A percentile compares a stretch with the other conserved stretches of the same genome.
phyloP scores from a whole-genome alignment of 2,113 vertebrate species.

The Ageneiosus marmoratus region DNA sequence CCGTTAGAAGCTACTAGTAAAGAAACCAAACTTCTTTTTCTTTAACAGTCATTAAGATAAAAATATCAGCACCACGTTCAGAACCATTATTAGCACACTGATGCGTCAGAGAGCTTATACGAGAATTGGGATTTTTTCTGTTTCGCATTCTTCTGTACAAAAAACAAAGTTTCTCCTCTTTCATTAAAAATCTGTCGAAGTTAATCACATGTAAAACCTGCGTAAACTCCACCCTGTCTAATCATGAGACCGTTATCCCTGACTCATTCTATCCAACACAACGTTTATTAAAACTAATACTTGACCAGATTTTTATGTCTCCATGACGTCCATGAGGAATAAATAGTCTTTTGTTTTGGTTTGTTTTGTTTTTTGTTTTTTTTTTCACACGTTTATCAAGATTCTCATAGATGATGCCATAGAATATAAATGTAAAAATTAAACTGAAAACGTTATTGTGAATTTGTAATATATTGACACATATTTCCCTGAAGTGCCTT shows the following conservation, averaged over 20 bases:
- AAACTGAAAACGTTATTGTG: no score
- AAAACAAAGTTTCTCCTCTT: background rate
- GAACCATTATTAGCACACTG: no score
- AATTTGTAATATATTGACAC: no score
- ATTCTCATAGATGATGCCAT: background rate
- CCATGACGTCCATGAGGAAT: background rate
- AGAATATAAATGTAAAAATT: background rate
- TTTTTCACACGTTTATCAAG: background rate
- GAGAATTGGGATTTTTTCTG: background rate
- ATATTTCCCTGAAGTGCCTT: no score
- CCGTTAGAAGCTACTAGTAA: background rate
- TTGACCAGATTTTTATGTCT: background rate
- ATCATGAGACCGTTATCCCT: background rate
- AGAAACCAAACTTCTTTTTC: no score
- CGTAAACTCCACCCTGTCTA: background rate
- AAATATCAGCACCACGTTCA: background rate
- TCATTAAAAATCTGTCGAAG: background rate
- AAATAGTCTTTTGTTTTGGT: background rate
- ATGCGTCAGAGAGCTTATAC: background rate
- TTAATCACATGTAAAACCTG: background rate
- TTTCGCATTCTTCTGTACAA: background rate
- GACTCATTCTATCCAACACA: background rate
- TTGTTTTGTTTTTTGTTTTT: no score
- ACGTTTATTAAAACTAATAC: background rate
- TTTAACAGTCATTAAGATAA: background rate